These are phyloP conservation scores for Bettongia penicillata DNA, from an alignment of 2,113 vertebrate species.

Conservation along the genomic window DNA sequence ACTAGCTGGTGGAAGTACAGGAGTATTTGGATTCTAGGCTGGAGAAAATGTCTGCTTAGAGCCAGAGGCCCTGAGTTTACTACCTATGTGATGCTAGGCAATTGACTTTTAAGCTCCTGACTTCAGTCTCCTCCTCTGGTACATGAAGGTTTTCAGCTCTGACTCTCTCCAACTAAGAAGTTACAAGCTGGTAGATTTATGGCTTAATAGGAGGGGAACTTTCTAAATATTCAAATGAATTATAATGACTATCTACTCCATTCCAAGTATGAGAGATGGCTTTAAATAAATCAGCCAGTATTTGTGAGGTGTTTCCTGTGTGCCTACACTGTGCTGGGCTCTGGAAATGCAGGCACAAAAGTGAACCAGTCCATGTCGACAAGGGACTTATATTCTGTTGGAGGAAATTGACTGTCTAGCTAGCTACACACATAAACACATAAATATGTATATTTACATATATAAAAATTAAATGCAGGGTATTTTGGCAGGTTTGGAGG, in stretches of 20 bases:
- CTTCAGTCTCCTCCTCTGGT: background rate
- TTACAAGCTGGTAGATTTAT: background rate
- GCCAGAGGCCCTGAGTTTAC: background rate
- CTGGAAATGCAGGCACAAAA: background rate
- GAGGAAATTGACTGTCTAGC: background rate
- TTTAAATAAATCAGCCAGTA: background rate
- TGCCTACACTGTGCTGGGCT: background rate
- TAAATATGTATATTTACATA: background rate
- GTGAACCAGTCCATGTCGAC: background rate
- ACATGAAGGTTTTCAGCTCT: background rate
- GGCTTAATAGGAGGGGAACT: background rate
- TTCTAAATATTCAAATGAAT: background rate
- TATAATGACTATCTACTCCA: background rate
- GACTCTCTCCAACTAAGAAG: background rate
- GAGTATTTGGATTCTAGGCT: background rate
- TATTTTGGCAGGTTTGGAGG: background rate
- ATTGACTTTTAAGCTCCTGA: background rate
- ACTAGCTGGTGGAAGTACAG: background rate
- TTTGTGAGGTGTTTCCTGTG: background rate
- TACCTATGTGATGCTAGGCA: background rate
- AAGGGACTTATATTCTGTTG: background rate
- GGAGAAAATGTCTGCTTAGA: background rate
- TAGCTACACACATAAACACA: background rate
- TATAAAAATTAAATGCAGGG: too few species aligned
- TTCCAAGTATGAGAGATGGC: background rate